Base-by-base conservation (phyloP, 2,888 invertebrate species). In the Polymixis lichenea region DNA sequence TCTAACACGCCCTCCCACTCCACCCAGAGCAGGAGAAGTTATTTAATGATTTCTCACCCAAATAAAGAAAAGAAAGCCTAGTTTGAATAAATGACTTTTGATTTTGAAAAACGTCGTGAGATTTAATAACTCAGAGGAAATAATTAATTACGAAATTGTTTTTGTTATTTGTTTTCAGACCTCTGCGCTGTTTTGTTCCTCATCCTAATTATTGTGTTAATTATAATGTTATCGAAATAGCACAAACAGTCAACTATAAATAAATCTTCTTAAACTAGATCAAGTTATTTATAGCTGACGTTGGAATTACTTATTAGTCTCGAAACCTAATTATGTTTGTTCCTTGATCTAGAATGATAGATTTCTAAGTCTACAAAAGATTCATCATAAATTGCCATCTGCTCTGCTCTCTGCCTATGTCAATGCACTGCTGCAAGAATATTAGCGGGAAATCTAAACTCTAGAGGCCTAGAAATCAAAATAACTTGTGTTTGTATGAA, bases 191-290 rank as follows among this genome's bases (percentile, higher is more conserved):
- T 75, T 80, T 53, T 49, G n/a, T 67, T 62, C 53, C n/a, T 67
- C 55, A n/a, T 65, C 60, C 22, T 72, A 66, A 61, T 70, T 32
- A 61, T 70, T 32, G 17, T 82, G 53, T 75, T 68, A 56, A 68
- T 77, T 77, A 38, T 49, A 71, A 61, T 69, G 71, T 73, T 78
- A 84, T 84, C 84, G 28, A 82, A 71, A 73, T 75, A 72, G 53
- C 61, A 68, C 67, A 65, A 53, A 74, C 56, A 73, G n/a, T 70
- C 19, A 75, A 67, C 60, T 71, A 72, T 72, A 75, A 78, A 78
- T 72, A 75, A 68, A 43, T 75, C 25, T 60, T 60, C 64, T 32
- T 49, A 66, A 79, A 76, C 79, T 84, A 84, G 82, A 75, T 74
- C 74, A 69, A 51, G 64, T 61, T 83, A 83, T 78, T 75, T 76